Conservation (phyloP, 2,113 vertebrate genomes). For the Ictalurus punctatus region DNA sequence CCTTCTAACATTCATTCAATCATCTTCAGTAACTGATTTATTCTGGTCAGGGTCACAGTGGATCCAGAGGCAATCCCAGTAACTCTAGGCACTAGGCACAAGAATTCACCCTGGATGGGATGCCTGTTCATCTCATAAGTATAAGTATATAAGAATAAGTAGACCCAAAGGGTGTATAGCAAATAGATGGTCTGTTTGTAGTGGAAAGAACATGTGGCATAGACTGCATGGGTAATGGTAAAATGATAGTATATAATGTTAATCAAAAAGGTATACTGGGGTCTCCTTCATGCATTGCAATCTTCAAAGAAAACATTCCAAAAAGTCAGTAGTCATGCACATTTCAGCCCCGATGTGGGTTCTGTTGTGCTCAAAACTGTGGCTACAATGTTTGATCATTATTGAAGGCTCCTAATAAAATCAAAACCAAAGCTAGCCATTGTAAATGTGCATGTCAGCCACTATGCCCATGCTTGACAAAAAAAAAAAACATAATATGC, state of each 20-base stretch:
- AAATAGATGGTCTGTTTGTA: background rate
- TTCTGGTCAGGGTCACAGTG: background rate
- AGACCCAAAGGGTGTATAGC: background rate
- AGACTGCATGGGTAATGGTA: background rate
- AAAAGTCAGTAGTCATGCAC: background rate
- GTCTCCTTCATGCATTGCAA: background rate
- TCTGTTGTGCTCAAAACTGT: background rate
- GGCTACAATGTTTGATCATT: background rate
- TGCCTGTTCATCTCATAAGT: background rate
- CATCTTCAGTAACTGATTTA: background rate
- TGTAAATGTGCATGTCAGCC: conserved; percentile 14
- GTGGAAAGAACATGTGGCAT: background rate
- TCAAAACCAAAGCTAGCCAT: background rate
- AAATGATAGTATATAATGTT: background rate
- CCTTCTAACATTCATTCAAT: background rate
- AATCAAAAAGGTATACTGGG: background rate
- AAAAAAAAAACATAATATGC: background rate
- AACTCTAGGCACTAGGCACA: background rate
- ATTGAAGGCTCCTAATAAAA: background rate
- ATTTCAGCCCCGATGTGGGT: background rate
- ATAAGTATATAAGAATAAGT: background rate
- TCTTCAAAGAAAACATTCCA: background rate
- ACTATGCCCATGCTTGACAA: background rate
- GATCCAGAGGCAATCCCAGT: background rate
- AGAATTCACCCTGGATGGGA: background rate